phyloP scores from a whole-genome alignment of 2,888 invertebrate genomes.

The Athripsodes cinereus region DNA sequence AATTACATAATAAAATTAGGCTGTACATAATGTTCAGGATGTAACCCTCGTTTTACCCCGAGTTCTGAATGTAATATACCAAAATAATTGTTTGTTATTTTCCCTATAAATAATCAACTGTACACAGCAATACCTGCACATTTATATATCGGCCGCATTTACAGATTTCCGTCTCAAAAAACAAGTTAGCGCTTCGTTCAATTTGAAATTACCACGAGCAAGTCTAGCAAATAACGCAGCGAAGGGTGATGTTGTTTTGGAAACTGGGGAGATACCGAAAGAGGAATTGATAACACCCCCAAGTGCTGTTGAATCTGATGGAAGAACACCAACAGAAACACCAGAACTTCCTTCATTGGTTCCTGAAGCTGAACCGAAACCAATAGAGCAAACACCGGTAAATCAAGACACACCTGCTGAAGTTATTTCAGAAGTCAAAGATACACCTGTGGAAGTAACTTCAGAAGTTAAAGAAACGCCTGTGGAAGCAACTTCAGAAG shows the following conservation, averaged over 20 bases:
- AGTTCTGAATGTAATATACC: no score
- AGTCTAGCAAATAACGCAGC: constrained; percentile 39
- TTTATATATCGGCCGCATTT: constrained; percentile 24
- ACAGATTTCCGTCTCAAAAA: constrained; percentile 48
- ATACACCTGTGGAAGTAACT: not conserved
- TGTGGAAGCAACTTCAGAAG: not conserved
- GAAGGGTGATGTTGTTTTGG: constrained; percentile 8
- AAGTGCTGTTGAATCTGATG: constrained; percentile 40
- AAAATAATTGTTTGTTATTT: no score
- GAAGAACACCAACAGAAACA: constrained; percentile 41
- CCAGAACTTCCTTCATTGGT: constrained; percentile 34
- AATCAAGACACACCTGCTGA: not conserved
- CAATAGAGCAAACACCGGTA: constrained; percentile 18
- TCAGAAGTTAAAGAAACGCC: not conserved
- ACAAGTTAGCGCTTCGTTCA: constrained; percentile 41
- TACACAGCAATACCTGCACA: no score
- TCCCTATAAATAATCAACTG: not conserved
- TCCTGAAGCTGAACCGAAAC: constrained; percentile 27
- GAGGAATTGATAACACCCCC: constrained; percentile 43
- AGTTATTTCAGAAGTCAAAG: constrained; percentile 1
- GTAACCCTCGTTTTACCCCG: no score
- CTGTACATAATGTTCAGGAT: no score
- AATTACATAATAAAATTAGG: no score
- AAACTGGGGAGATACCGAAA: constrained; percentile 5
- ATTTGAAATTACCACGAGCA: constrained; percentile 42